Percentiles rank a stretch among this genome's conserved stretches.
These are phyloP conservation scores for Schizopygopsis pylzovi DNA, from an alignment of 2,797 vertebrate genomes.

Conservation along the genomic window DNA sequence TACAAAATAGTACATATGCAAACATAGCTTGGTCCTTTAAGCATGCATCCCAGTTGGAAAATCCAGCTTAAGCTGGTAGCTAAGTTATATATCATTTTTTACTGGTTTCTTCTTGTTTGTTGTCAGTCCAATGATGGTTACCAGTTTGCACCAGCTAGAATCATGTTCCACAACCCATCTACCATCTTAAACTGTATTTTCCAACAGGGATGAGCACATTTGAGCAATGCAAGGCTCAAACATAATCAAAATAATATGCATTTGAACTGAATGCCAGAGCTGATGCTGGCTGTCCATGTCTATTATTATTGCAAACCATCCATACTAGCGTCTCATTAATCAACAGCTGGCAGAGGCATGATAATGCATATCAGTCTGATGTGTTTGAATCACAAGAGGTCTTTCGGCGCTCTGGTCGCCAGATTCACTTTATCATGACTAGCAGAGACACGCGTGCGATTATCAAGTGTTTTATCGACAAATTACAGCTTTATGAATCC, in stretches of 20 bases:
- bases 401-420: not conserved
- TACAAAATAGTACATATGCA: not conserved
- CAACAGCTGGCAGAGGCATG: constrained; percentile 33
- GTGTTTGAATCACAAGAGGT: not conserved
- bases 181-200: constrained; percentile 1
- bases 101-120: not conserved
- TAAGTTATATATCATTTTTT: not conserved
- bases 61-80: not conserved
- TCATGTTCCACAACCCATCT: not conserved
- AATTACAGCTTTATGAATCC: not conserved
- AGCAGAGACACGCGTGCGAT: not conserved
- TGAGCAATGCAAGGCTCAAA: not conserved
- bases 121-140: not conserved
- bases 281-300: not conserved
- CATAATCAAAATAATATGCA: not conserved
- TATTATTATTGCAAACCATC: not conserved
- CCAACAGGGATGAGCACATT: not conserved
- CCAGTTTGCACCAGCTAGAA: constrained; percentile 6
- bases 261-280: not conserved
- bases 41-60: not conserved
- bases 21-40: too few species aligned
- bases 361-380: not conserved
- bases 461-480: not conserved
- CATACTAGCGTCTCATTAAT: constrained; percentile 3
- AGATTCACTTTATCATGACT: constrained; percentile 20